These are phyloP conservation scores for Albula goreensis DNA, from an alignment of 2,113 vertebrate genomes.

Conservation along the genomic window DNA sequence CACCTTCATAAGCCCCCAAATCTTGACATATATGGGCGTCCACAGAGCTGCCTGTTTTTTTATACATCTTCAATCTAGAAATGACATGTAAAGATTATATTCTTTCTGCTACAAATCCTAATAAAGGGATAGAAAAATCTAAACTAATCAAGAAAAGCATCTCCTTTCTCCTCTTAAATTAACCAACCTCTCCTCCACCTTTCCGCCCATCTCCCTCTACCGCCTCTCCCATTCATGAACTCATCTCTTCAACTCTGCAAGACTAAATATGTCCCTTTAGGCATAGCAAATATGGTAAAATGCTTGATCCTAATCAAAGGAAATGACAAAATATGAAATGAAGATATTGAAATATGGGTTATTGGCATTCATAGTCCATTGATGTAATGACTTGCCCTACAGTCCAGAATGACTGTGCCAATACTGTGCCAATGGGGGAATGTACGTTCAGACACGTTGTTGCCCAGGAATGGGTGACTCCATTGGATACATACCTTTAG, in stretches of 20 bases:
- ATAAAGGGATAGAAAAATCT: not conserved
- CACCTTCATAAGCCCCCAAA: slow-evolving; percentile 8
- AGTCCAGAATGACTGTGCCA: too few species aligned
- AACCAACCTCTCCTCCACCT: not conserved
- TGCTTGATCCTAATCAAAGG: too few species aligned
- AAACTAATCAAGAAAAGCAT: not conserved
- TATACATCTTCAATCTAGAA: not conserved
- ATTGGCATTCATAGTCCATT: too few species aligned
- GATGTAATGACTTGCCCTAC: too few species aligned
- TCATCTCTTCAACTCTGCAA: not conserved
- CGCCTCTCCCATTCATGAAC: not conserved
- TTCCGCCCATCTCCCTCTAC: not conserved
- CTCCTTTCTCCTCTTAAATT: not conserved
- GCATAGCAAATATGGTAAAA: too few species aligned
- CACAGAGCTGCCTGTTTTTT: not conserved
- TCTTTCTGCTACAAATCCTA: not conserved
- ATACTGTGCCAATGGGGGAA: too few species aligned
- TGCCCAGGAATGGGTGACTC: not conserved
- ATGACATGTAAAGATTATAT: not conserved
- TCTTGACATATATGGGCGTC: slow-evolving; percentile 12
- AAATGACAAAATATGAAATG: too few species aligned
- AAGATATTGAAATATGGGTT: too few species aligned
- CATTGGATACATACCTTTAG: not conserved
- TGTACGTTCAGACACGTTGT: too few species aligned
- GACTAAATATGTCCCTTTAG: not conserved